A percentile compares a stretch with the other conserved stretches of the same genome.
phyloP scores from a whole-genome alignment of 2,113 vertebrate genomes.

The Heterochromis multidens region DNA sequence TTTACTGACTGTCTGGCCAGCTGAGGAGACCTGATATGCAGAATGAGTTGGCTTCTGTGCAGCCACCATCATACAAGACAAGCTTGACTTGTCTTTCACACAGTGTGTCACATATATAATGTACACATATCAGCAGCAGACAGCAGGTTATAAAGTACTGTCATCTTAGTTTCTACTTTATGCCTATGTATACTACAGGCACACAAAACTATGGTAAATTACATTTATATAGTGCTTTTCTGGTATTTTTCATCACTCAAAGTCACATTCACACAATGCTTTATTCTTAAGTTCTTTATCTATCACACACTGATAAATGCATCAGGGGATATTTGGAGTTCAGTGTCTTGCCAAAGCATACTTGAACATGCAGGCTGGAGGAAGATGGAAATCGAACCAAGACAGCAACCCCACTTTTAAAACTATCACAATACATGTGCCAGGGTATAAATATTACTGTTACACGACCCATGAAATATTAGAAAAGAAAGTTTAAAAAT shows the following conservation, averaged over 20 bases:
- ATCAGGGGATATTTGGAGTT: not conserved
- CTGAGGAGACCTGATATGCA: not conserved
- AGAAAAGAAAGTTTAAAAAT: slow-evolving; percentile 64
- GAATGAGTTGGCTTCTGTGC: not conserved
- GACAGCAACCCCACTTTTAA: not conserved
- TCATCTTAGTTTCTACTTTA: not conserved
- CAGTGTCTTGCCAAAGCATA: not conserved
- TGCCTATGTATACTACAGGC: not conserved
- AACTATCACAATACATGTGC: not conserved
- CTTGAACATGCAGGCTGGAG: not conserved
- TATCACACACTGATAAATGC: not conserved
- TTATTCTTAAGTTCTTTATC: not conserved
- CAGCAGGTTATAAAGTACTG: not conserved
- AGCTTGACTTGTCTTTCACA: not conserved
- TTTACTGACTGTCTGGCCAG: no score
- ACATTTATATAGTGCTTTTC: not conserved
- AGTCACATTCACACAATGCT: not conserved
- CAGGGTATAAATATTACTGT: not conserved
- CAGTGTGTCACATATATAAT: not conserved
- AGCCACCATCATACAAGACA: not conserved
- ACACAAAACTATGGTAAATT: not conserved
- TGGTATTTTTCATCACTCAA: not conserved
- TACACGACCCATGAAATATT: not conserved
- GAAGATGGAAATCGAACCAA: not conserved
- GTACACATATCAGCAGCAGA: not conserved